Base-by-base conservation (phyloP, 2,888 invertebrate species). In the Drosophila anomelani region DNA sequence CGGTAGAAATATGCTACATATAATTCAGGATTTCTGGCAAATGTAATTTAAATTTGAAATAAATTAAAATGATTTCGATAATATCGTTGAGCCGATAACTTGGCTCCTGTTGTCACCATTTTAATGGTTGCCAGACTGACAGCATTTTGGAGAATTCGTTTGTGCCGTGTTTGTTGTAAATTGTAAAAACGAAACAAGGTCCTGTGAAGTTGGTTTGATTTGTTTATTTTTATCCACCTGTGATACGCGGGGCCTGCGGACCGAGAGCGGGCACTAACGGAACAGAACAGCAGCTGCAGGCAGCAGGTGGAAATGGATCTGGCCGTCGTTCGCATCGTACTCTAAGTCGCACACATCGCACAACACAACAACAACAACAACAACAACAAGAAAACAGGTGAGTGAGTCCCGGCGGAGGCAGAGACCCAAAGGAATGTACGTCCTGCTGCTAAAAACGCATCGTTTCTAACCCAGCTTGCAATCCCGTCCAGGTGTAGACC, bases 381-480 rank as follows among this genome's bases (percentile, higher is more conserved):
- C 23, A 29, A 47, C 47, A 47, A 51, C 49, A 64, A 43, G 41
- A 61, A 59, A 36, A 17, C 61, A 66, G 64, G 64, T 66, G 67
- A 66, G 64, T 36, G 51, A 44, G 64, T 12, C 17, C 63, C 20
- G 12, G 34, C 34, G 12, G 8, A 13, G 26, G 49, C 26, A 47
- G 10, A 57, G 8, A 13, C 15, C 15, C 13, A 15, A 32, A 12
- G 47, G 17, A 26, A 1, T 17, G 20, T 36, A 10, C 17, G 26
- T 32, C 13, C 23, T 23, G 36, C 36, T 46, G 44, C 61, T 61
- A 36, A 68, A 79, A 85, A 76, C 63, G 76, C 58, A 32, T 63
- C 53, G 64, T 81, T 67, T 81, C 75, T 80, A 85, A 80, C 64
- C 62, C 78, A 80, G 85, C 74, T 79, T 61, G 39, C 29, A 29